phyloP scores from a whole-genome alignment of 2,888 invertebrate genomes.

The Eupithecia tripunctaria region DNA sequence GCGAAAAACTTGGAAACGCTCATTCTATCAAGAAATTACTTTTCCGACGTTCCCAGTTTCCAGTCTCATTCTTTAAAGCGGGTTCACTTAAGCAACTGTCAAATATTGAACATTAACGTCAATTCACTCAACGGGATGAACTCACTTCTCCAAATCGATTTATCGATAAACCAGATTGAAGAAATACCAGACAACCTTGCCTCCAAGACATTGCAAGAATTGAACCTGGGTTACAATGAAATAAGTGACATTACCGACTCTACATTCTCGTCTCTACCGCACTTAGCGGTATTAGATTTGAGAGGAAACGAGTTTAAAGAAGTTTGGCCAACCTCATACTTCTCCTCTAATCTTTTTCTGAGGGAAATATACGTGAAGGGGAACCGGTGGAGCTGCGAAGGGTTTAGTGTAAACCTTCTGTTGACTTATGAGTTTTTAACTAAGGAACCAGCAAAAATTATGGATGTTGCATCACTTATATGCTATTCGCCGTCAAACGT shows the following conservation, averaged over 20 bases:
- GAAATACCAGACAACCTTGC: conserved; percentile 84
- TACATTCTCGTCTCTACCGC: conserved; percentile 86
- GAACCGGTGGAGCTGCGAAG: conserved; percentile 92
- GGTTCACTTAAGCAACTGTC: conserved; percentile 86
- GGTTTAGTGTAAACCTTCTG: conserved; percentile 83
- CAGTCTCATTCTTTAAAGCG: conserved; percentile 83
- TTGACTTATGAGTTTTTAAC: conserved; percentile 86
- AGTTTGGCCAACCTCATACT: conserved; percentile 85
- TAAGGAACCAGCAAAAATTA: conserved; percentile 79
- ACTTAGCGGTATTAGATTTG: conserved; percentile 86
- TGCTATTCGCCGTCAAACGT: conserved; percentile 87
- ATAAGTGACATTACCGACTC: conserved; percentile 84
- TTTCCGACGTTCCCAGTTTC: conserved; percentile 84
- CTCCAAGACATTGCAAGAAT: conserved; percentile 84
- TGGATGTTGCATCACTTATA: conserved; percentile 76
- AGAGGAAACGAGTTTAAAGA: conserved; percentile 89
- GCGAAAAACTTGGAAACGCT: conserved; percentile 84
- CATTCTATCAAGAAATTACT: conserved; percentile 87
- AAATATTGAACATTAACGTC: conserved; percentile 82
- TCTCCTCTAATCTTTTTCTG: conserved; percentile 85
- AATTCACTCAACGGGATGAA: conserved; percentile 83
- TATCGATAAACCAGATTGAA: conserved; percentile 88
- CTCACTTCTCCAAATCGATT: conserved; percentile 83
- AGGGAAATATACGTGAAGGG: conserved; percentile 86
- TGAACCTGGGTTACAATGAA: conserved; percentile 86